These are phyloP conservation scores for Alces alces DNA, from an alignment of 2,113 vertebrate genomes.

Conservation along the genomic window DNA sequence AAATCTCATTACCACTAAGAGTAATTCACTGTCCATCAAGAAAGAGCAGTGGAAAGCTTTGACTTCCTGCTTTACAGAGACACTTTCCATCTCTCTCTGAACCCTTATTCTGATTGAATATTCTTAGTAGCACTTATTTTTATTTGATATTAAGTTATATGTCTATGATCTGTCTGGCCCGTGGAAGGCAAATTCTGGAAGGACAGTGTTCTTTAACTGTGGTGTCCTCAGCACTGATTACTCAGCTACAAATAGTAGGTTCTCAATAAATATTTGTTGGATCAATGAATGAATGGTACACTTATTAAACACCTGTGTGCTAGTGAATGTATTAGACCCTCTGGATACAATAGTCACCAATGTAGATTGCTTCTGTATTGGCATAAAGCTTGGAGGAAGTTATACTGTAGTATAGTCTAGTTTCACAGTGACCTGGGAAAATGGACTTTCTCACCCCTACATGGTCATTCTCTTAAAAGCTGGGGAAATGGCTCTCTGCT, in stretches of 20 bases:
- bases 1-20: neutral
- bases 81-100: neutral
- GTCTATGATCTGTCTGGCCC: neutral
- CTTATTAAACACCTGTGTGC: neutral
- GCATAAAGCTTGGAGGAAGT: neutral
- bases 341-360: neutral
- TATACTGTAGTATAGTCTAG: rapidly evolving
- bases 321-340: neutral
- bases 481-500: neutral
- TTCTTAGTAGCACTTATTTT: neutral
- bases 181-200: neutral
- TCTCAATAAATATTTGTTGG: neutral
- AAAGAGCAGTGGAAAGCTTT: neutral
- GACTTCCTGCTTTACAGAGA: neutral
- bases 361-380: neutral
- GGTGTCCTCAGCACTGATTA: neutral
- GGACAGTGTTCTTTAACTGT: neutral
- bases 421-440: neutral
- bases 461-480: neutral
- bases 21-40: neutral
- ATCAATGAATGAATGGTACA: neutral
- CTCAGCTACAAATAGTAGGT: neutral
- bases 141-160: neutral
- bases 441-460: neutral
- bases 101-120: neutral